These are phyloP conservation scores for Cydia splendana DNA, from an alignment of 1,140 invertebrate species.

Conservation along the genomic window DNA sequence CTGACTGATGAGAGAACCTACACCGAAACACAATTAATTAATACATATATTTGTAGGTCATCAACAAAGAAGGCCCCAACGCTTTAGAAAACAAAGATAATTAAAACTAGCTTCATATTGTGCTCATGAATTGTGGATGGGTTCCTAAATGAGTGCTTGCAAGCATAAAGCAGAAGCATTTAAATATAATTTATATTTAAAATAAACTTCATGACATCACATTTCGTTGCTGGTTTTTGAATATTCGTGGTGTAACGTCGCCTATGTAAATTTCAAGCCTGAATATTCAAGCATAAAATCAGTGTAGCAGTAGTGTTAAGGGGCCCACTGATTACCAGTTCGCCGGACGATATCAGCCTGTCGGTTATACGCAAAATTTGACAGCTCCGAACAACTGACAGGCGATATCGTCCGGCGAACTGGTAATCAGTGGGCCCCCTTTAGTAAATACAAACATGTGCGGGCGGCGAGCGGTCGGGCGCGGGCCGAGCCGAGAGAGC, in stretches of 20 bases:
- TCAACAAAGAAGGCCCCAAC: neutral
- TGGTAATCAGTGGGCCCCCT: no score
- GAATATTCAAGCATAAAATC: no score
- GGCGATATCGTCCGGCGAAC: no score
- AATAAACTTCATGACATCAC: neutral
- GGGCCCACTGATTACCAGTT: no score
- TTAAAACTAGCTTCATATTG: neutral
- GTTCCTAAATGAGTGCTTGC: slow-evolving; percentile 12
- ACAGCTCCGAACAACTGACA: no score
- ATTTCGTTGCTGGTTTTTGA: no score
- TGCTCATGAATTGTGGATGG: neutral
- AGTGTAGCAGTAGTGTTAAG: no score
- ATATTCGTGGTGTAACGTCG: no score
- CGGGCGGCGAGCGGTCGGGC: slow-evolving; percentile 87
- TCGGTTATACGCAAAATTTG: no score
- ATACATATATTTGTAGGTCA: neutral
- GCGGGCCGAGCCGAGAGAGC: slow-evolving; percentile 83
- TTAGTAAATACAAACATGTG: slow-evolving; percentile 77
- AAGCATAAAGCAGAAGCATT: slow-evolving; percentile 29
- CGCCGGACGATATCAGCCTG: no score
- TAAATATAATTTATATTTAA: neutral
- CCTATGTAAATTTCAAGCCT: no score
- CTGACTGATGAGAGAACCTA: slow-evolving; percentile 84
- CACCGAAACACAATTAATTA: slow-evolving; percentile 20
- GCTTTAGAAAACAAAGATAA: neutral